Conservation (phyloP, 2,888 invertebrate species). For the Orchesella flavescens region DNA sequence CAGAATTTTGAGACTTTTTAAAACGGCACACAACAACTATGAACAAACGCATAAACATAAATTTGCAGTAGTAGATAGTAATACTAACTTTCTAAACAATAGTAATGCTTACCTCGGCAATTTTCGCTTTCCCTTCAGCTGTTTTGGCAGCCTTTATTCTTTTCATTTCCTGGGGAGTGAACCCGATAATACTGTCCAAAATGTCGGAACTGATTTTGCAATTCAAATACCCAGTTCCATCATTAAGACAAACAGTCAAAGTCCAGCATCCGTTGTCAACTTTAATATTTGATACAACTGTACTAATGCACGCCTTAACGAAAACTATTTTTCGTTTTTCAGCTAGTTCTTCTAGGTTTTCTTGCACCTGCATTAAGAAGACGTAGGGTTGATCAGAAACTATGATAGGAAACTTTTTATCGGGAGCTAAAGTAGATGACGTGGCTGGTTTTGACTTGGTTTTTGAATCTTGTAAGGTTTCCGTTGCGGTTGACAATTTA, state of each 20-base stretch:
- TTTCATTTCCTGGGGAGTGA: constrained; percentile 66
- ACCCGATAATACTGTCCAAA: constrained; percentile 66
- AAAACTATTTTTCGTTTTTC: constrained; percentile 45
- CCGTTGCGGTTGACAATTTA: constrained; percentile 23
- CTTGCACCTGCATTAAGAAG: constrained; percentile 54
- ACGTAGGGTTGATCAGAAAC: constrained; percentile 51
- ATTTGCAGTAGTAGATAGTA: too few relatives aligned
- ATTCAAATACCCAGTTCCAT: constrained; percentile 74
- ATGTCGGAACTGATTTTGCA: constrained; percentile 59
- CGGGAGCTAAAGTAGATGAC: not conserved
- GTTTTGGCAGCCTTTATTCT: constrained; percentile 57
- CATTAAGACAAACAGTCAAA: constrained; percentile 75
- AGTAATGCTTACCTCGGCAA: constrained; percentile 54
- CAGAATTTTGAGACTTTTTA: not conserved
- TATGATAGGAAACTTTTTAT: constrained; percentile 17
- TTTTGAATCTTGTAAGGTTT: not conserved
- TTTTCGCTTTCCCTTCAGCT: constrained; percentile 46
- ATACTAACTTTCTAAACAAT: too few relatives aligned
- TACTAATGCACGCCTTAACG: constrained; percentile 75
- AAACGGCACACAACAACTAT: too few relatives aligned
- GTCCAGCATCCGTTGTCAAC: constrained; percentile 74
- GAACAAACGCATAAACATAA: too few relatives aligned
- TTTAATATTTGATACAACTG: constrained; percentile 74
- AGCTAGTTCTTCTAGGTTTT: not conserved
- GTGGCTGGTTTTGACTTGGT: not conserved